Conservation (phyloP, 1,140 invertebrate genomes). For the Brachionus calyciflorus region DNA sequence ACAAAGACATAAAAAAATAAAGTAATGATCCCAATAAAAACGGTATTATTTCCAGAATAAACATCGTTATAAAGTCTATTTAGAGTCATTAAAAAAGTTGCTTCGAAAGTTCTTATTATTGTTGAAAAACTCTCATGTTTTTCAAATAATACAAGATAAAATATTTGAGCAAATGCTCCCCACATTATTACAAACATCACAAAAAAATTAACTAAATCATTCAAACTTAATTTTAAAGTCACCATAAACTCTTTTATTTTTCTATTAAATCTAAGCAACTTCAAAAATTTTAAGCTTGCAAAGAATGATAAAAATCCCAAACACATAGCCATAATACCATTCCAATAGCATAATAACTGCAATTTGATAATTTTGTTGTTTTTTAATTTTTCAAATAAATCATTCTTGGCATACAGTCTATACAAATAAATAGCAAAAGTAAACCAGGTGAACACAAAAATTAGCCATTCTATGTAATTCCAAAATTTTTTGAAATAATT, state of each 20-base stretch:
- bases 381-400: constrained; percentile 58
- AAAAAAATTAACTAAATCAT: background rate
- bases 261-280: no score
- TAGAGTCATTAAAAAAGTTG: background rate
- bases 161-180: background rate
- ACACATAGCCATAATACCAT: background rate
- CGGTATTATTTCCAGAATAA: background rate
- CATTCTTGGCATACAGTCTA: no score
- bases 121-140: background rate
- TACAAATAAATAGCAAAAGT: no score
- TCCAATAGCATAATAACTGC: background rate
- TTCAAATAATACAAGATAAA: background rate
- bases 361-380: constrained; percentile 61
- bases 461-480: no score
- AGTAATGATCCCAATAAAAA: background rate
- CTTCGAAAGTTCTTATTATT: background rate
- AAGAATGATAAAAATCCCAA: no score
- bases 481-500: no score
- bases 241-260: no score
- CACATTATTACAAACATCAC: background rate
- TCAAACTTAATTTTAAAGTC: no score
- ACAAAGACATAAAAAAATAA: background rate
- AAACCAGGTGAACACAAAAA: no score
- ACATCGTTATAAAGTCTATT: background rate
- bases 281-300: no score